These are phyloP conservation scores for Oceanodroma leucorhoa DNA, from an alignment of 2,797 vertebrate genomes.

Conservation along the genomic window DNA sequence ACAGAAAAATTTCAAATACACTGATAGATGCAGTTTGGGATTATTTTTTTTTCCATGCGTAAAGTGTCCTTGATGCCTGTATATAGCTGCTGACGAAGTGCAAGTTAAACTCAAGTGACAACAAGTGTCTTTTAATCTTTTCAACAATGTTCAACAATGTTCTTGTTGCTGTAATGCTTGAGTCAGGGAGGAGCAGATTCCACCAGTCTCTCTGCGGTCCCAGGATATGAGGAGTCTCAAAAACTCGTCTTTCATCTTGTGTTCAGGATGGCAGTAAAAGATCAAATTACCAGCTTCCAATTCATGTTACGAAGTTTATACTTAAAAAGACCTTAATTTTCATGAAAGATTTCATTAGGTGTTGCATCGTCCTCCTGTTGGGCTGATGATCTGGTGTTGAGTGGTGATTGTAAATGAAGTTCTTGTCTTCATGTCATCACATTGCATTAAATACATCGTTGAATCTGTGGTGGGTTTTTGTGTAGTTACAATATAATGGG, in stretches of 20 bases:
- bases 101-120: not conserved
- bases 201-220: fast-evolving
- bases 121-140: not conserved
- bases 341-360: not conserved
- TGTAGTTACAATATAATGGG: not conserved
- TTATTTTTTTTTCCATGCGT: not conserved
- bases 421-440: not conserved
- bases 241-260: not conserved
- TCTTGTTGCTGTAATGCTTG: not conserved
- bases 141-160: not conserved
- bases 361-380: not conserved
- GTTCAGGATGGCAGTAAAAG: not conserved
- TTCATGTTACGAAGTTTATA: not conserved
- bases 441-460: not conserved
- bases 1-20: not conserved
- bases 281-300: not conserved
- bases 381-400: not conserved
- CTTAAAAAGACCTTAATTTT: not conserved
- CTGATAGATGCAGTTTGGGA: not conserved
- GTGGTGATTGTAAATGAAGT: not conserved
- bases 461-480: not conserved
- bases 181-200: not conserved
- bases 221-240: not conserved
- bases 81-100: not conserved
- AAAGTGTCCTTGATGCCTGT: not conserved